Conservation (phyloP, 2,113 vertebrate species). For the Syngnathus scovelli region DNA sequence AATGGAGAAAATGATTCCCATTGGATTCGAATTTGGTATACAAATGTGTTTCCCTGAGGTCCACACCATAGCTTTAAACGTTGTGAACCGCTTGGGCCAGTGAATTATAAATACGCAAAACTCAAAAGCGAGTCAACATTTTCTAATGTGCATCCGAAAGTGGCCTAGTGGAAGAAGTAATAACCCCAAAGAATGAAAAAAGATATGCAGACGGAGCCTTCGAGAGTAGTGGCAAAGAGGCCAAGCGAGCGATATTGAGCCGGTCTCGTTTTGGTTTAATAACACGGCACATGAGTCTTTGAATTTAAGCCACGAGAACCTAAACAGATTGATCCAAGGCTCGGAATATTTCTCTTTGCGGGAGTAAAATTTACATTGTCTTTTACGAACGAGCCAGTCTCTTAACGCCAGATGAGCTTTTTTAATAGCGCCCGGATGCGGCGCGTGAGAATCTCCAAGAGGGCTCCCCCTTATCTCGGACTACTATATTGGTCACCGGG, state of each 20-base stretch:
- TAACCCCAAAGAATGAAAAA: slow-evolving; percentile 54
- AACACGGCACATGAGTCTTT: slow-evolving; percentile 41
- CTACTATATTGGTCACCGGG: slow-evolving; percentile 2
- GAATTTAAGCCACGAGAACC: not conserved
- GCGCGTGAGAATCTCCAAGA: not conserved
- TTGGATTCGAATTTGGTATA: slow-evolving; percentile 41
- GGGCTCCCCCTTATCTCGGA: not conserved
- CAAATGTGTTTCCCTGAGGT: slow-evolving; percentile 53
- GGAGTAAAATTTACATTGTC: slow-evolving; percentile 3
- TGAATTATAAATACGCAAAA: slow-evolving; percentile 58
- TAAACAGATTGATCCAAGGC: not conserved
- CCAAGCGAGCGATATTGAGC: slow-evolving; percentile 39
- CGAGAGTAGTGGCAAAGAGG: slow-evolving; percentile 14
- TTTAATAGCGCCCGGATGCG: slow-evolving; percentile 35
- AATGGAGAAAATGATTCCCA: slow-evolving; percentile 39
- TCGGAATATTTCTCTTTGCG: no score
- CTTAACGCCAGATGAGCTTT: slow-evolving; percentile 55
- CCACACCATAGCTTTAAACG: slow-evolving; percentile 46
- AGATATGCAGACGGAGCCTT: not conserved
- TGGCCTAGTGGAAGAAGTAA: slow-evolving; percentile 53
- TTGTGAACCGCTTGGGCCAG: slow-evolving; percentile 35
- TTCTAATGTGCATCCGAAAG: slow-evolving; percentile 43
- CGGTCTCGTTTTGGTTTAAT: slow-evolving; percentile 66
- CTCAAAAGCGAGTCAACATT: slow-evolving; percentile 45
- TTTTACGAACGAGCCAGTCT: slow-evolving; percentile 63